These are phyloP conservation scores for Pteria penguin DNA, from an alignment of 2,888 invertebrate genomes.

Conservation along the genomic window DNA sequence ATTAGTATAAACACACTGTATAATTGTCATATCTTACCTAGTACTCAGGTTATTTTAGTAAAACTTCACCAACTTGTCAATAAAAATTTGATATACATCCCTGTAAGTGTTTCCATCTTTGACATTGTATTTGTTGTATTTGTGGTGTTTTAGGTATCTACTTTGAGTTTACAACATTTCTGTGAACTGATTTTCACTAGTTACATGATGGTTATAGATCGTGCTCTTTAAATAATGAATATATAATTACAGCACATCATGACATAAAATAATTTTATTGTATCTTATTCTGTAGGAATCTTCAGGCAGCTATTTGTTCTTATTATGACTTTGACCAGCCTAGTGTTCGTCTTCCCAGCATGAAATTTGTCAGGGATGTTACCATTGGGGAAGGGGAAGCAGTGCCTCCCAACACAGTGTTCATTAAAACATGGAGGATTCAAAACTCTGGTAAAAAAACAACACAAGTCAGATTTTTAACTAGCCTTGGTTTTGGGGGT, in stretches of 20 bases:
- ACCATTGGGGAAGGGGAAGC: conserved; percentile 89
- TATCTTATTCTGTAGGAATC: conserved; percentile 90
- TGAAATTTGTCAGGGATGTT: conserved; percentile 88
- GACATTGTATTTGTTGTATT: too few relatives aligned
- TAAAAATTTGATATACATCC: too few relatives aligned
- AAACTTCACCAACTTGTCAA: too few relatives aligned
- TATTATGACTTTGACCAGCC: conserved; percentile 92
- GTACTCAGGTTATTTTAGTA: too few relatives aligned
- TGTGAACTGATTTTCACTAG: background rate
- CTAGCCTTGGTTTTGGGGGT: background rate
- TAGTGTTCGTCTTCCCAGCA: conserved; percentile 81
- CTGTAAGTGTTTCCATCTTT: too few relatives aligned
- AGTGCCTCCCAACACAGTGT: conserved; percentile 87
- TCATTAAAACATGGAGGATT: conserved; percentile 93
- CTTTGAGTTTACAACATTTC: too few relatives aligned
- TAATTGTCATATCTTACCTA: too few relatives aligned
- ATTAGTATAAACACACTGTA: too few relatives aligned
- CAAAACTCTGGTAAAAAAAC: conserved; percentile 90
- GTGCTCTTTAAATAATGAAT: background rate
- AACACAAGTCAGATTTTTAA: too few relatives aligned
- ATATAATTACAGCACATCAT: too few relatives aligned
- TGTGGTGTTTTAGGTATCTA: too few relatives aligned
- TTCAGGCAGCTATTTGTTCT: conserved; percentile 96
- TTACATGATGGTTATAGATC: background rate
- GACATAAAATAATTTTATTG: too few relatives aligned